Base-by-base conservation (phyloP, 2,797 vertebrate species). In the Sphenodon punctatus region DNA sequence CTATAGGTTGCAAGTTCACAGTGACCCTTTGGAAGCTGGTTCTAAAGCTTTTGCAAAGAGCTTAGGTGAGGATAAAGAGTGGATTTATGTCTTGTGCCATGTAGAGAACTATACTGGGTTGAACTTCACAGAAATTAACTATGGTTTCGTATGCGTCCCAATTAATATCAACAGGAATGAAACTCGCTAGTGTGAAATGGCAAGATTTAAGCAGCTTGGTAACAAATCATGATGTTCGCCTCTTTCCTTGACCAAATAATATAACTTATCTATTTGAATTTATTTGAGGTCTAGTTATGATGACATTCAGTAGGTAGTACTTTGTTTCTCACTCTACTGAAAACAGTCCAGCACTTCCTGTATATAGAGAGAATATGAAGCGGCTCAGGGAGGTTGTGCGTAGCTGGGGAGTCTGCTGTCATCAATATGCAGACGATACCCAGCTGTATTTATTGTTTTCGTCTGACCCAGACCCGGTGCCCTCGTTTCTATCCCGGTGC, bases 311-410 rank as follows among this genome's bases (percentile, higher is more conserved):
- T 13, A 32, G 2, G 25, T 10, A 70, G 13, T 3, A 1, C 8
- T 78, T 75, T 13, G 10, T 73, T 6, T 76, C n/a, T 7, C 43
- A 5, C 3, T 65, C 6, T 20, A 4, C 42, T 51, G 36, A 75
- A 75, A 39, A 22, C 75, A 65, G 15, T 25, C 63, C 27, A 65
- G 42, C 2, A 1, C 25, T 48, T 48, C 32, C 22, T 19, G 11
- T 83, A 23, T 43, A 19, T 73, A 69, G 69, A 22, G 51, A 59
- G 8, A 61, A 16, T 65, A n/a, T n/a, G n/a, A n/a, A n/a, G n/a
- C n/a, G n/a, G n/a, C n/a, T n/a, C n/a, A n/a, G n/a, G n/a, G n/a
- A n/a, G n/a, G n/a, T n/a, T n/a, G n/a, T n/a, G n/a, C n/a, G n/a
- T n/a, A n/a, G n/a, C n/a, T n/a, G n/a, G n/a, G n/a, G n/a, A n/a